These are phyloP conservation scores for Equus quagga DNA, from an alignment of 2,113 vertebrate species.

Conservation along the genomic window DNA sequence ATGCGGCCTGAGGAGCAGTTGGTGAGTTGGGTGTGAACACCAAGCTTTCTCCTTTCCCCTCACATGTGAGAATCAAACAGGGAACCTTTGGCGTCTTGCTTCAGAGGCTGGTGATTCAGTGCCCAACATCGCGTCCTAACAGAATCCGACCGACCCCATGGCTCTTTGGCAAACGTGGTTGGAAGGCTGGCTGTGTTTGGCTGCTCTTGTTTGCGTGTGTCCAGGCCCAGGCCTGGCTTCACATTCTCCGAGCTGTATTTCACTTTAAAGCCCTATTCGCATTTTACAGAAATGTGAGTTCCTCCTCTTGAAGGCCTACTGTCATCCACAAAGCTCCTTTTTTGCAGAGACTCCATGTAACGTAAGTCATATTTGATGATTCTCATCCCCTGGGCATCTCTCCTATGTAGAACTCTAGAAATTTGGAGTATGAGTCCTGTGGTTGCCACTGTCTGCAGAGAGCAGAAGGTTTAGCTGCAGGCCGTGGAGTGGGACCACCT, in stretches of 20 bases:
- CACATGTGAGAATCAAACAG: not conserved
- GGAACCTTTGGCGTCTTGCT: not conserved
- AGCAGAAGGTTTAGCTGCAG: not conserved
- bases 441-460: not conserved
- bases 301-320: constrained; percentile 59
- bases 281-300: constrained; percentile 53
- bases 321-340: constrained; percentile 28
- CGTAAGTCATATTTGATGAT: not conserved
- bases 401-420: not conserved
- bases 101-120: not conserved
- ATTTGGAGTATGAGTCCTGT: too few species aligned
- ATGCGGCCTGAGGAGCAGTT: constrained; percentile 42
- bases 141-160: accelerated
- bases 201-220: accelerated
- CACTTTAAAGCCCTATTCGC: not conserved
- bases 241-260: not conserved
- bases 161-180: accelerated
- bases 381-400: not conserved
- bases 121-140: not conserved
- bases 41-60: not conserved
- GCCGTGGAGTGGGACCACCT: not conserved
- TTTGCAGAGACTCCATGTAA: not conserved
- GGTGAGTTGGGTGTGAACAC: constrained; percentile 15
- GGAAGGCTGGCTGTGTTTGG: not conserved
- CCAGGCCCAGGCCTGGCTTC: not conserved